Percentiles rank a stretch among this genome's conserved stretches.
phyloP scores from a whole-genome alignment of 1,140 invertebrate genomes.

The Drosophila albomicans region DNA sequence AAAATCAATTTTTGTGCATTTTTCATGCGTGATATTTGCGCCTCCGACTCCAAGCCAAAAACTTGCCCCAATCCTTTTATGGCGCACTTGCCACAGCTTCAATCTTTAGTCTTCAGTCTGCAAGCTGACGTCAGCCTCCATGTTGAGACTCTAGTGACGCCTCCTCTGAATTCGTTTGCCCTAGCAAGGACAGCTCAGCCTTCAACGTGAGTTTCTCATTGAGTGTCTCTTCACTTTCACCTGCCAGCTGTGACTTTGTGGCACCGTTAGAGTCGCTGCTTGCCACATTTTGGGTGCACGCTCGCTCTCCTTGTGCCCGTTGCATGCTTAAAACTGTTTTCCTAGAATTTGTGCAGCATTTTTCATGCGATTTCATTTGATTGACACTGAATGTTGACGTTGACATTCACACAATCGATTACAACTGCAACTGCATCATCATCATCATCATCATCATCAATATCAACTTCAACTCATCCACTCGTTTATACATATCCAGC shows the following conservation, averaged over 20 bases:
- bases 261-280: slow-evolving; percentile 30
- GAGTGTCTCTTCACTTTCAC: slow-evolving; percentile 36
- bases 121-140: slow-evolving; percentile 12
- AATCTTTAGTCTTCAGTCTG: slow-evolving; percentile 23
- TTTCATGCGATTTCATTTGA: slow-evolving; percentile 62
- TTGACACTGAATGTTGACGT: slow-evolving; percentile 70
- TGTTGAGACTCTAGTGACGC: slow-evolving; percentile 14
- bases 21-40: slow-evolving; percentile 51
- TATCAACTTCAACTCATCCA: slow-evolving; percentile 20
- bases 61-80: slow-evolving; percentile 51
- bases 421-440: slow-evolving; percentile 17
- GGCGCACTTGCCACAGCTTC: slow-evolving; percentile 42
- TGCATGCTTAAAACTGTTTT: slow-evolving; percentile 70
- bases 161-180: neutral
- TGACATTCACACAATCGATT: slow-evolving; percentile 65
- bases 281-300: slow-evolving; percentile 17
- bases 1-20: slow-evolving; percentile 71
- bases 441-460: slow-evolving; percentile 8
- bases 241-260: slow-evolving; percentile 36
- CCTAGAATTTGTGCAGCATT: slow-evolving; percentile 71
- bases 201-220: neutral
- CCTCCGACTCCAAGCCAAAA: neutral
- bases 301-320: slow-evolving; percentile 67
- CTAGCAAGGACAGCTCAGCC: slow-evolving; percentile 54
- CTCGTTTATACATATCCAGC: slow-evolving; percentile 59